Percentiles rank a stretch among this genome's conserved stretches.
These are phyloP conservation scores for Nephrotoma flavescens DNA, from an alignment of 2,888 invertebrate species.

Conservation along the genomic window DNA sequence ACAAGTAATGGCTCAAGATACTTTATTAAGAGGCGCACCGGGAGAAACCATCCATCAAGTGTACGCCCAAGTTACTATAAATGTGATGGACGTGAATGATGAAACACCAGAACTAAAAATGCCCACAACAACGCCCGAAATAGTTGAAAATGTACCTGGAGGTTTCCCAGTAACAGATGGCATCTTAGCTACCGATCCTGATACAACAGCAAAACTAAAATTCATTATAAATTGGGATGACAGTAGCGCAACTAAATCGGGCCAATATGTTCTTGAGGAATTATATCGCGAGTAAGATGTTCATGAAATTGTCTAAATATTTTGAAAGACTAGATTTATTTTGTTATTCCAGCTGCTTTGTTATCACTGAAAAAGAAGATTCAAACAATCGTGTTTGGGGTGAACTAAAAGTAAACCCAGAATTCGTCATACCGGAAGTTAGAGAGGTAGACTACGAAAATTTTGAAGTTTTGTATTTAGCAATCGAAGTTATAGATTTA, in stretches of 20 bases:
- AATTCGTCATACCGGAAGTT: constrained; percentile 8
- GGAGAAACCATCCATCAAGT: constrained; percentile 15
- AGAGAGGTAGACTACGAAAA: constrained; percentile 41
- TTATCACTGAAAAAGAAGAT: constrained; percentile 15
- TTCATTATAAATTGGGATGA: constrained; percentile 45
- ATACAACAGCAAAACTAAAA: constrained; percentile 38
- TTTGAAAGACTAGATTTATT: background rate
- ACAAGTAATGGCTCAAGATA: constrained; percentile 38
- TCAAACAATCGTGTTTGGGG: constrained; percentile 15
- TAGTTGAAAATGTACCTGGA: constrained; percentile 38
- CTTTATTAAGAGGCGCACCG: constrained; percentile 26
- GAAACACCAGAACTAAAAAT: constrained; percentile 48
- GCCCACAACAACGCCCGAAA: constrained; percentile 24
- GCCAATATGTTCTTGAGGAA: constrained; percentile 18
- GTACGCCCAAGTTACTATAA: constrained; percentile 41
- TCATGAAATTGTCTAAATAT: background rate
- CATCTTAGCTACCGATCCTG: constrained; percentile 41
- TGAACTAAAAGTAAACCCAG: constrained; percentile 15
- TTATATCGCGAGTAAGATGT: background rate
- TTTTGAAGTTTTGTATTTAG: constrained; percentile 42
- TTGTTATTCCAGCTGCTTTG: constrained; percentile 20
- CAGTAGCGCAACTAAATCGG: constrained; percentile 43
- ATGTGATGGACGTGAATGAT: constrained; percentile 56
- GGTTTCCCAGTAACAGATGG: constrained; percentile 29
- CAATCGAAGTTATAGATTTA: constrained; percentile 35